Evolutionary conservation across 2,797 vertebrate genomes (phyloP).

Genomic region (Australoheros facetus): DNA sequence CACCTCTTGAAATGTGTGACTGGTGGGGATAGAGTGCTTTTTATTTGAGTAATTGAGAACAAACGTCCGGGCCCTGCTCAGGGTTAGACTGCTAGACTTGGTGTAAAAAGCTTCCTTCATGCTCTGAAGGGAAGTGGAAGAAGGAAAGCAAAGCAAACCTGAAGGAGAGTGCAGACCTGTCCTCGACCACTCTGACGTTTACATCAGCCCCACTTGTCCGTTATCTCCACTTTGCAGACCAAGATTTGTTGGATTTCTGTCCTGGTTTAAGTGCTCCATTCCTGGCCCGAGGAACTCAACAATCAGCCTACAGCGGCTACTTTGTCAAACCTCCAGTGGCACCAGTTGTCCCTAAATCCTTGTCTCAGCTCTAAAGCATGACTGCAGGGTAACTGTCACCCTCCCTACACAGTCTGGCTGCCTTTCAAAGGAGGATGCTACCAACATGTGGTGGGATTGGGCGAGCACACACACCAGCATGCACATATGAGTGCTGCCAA

Average conservation of each 20-base stretch:
- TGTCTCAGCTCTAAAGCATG: slow-evolving; percentile 61
- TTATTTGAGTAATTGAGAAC: slow-evolving; percentile 79
- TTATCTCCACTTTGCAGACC: slow-evolving; percentile 67
- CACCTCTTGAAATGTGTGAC: slow-evolving; percentile 46
- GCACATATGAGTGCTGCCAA: slow-evolving; percentile 41
- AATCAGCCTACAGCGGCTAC: slow-evolving; percentile 35
- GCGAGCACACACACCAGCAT: slow-evolving; percentile 51
- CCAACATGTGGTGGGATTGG: slow-evolving; percentile 64
- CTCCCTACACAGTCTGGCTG: slow-evolving; percentile 28
- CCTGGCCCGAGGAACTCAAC: slow-evolving; percentile 41
- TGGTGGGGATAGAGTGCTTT: slow-evolving; percentile 63
- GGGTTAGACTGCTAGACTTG: slow-evolving; percentile 59
- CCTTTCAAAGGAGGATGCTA: slow-evolving; percentile 68
- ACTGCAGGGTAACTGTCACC: slow-evolving; percentile 52
- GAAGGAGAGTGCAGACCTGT: slow-evolving; percentile 49
- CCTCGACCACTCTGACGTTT: slow-evolving; percentile 20
- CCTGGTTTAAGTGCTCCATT: slow-evolving; percentile 46
- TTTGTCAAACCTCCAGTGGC: slow-evolving; percentile 52
- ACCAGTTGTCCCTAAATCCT: slow-evolving; percentile 65
- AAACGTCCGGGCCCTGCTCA: slow-evolving; percentile 67
- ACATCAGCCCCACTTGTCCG: slow-evolving; percentile 18
- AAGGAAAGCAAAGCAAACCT: slow-evolving; percentile 71
- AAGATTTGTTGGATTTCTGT: slow-evolving; percentile 64
- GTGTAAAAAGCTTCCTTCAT: slow-evolving; percentile 63
- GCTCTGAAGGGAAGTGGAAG: slow-evolving; percentile 52